Evolutionary conservation across 2,888 invertebrate species (phyloP).

Genomic region (Temnothorax rugatulus): DNA sequence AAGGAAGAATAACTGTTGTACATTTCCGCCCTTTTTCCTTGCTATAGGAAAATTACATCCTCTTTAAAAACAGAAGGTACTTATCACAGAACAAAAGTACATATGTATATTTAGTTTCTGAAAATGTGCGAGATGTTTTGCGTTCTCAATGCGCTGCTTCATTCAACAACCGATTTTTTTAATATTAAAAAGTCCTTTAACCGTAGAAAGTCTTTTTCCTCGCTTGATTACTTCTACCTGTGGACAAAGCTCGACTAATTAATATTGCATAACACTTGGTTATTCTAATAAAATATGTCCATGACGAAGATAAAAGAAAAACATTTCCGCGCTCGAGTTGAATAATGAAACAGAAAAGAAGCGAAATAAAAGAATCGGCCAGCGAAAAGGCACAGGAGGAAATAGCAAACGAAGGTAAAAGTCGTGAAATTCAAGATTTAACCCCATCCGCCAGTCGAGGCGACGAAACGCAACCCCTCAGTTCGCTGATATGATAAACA

Average conservation of each 20-base stretch:
- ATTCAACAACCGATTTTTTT: not conserved
- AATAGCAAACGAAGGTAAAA: constrained; percentile 55
- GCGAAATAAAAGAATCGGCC: not conserved
- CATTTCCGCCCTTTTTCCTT: constrained; percentile 20
- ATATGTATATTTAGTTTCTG: not conserved
- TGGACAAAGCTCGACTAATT: constrained; percentile 64
- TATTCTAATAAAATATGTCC: constrained; percentile 45
- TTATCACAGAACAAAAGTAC: not conserved
- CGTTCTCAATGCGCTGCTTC: not conserved
- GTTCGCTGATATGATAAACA: constrained; percentile 81
- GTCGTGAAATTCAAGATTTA: constrained; percentile 73
- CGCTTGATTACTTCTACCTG: constrained; percentile 53
- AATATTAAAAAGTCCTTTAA: not conserved
- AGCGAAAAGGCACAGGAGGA: constrained; percentile 11
- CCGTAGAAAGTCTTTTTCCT: not conserved
- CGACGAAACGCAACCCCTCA: constrained; percentile 70
- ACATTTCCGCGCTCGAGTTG: constrained; percentile 64
- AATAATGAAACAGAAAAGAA: constrained; percentile 54
- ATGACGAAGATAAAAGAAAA: constrained; percentile 56
- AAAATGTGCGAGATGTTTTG: not conserved
- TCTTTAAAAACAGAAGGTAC: constrained; percentile 21
- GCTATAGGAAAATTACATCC: not conserved
- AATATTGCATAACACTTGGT: constrained; percentile 61
- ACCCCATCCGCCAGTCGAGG: constrained; percentile 60
- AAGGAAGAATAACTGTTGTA: constrained; percentile 63